Base-by-base conservation (phyloP, 2,888 invertebrate genomes). In the Mesorhabditis spiculigera region DNA sequence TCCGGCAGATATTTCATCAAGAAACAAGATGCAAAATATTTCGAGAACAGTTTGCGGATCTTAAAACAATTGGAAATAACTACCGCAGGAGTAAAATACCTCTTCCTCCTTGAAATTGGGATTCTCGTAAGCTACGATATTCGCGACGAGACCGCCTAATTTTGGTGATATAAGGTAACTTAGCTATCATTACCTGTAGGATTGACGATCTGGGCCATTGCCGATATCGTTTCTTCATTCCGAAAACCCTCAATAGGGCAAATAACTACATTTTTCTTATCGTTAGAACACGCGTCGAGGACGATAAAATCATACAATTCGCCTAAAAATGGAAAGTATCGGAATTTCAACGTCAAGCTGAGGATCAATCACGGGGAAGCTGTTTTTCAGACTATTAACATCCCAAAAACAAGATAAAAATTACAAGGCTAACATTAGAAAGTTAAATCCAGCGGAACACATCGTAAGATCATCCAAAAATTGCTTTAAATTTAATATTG, bases 121-220 rank as follows among this genome's bases (percentile, higher is more conserved):
- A 50, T 50, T 50, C 58, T 50, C 58, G n/a, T 50, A 50, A 50
- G 58, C 58, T 13, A 50, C 58, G n/a, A 50, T 50, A n/a, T 50
- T 50, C 8, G n/a, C 58, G 58, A 50, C 58, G 10, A 50, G 58
- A n/a, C 58, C 58, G n/a, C 58, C 58, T 50, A 28, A 28, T 28
- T 28, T 28, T 28, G 28, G 28, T 28, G 28, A 28, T 28, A 28
- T 28, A 28, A 28, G 28, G 3, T 1, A 28, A 28, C 28, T 1
- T 28, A 28, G 3, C 28, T 28, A 28, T 50, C 58, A 13, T 50
- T 50, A 50, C 58, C 58, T n/a, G n/a, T 50, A 10, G 58, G 58
- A 50, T 50, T 50, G 58, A 50, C n/a, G 10, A 50, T 10, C 58
- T 50, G 58, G n/a, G 58, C 58, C 8, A 50, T 50, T 2, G 8